Percentiles rank a stretch among this genome's conserved stretches.
Evolutionary conservation across 2,888 invertebrate genomes (phyloP).

Genomic region (Drosophila kuntzei): DNA sequence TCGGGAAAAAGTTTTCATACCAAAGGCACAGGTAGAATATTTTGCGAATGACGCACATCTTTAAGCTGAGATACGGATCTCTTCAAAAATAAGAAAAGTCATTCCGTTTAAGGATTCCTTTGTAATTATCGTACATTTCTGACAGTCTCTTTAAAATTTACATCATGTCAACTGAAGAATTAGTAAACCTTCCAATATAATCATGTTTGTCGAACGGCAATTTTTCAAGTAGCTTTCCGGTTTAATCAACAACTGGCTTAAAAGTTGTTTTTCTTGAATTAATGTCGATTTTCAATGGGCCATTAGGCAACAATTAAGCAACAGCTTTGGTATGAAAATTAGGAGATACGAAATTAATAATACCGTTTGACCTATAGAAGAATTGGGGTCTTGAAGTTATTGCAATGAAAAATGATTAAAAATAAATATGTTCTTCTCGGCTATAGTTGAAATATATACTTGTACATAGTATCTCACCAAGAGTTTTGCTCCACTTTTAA

Average conservation of each 20-base stretch:
- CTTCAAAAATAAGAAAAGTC: constrained; percentile 1
- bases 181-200: not conserved
- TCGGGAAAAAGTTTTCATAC: constrained; percentile 11
- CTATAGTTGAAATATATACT: not conserved
- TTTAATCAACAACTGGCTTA: constrained; percentile 25
- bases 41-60: constrained; percentile 32
- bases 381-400: constrained; percentile 6
- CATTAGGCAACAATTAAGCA: constrained; percentile 51
- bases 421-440: not conserved
- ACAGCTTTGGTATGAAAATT: constrained; percentile 38
- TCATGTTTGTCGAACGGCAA: constrained; percentile 1
- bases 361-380: constrained; percentile 43
- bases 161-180: constrained; percentile 13
- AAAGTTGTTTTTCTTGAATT: constrained; percentile 51
- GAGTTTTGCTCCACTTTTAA: constrained; percentile 19
- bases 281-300: constrained; percentile 28
- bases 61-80: constrained; percentile 23
- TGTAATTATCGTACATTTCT: constrained; percentile 6
- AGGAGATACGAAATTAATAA: constrained; percentile 29
- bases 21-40: constrained; percentile 39
- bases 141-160: constrained; percentile 5
- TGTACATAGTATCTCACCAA: not conserved
- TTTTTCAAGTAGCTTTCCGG: constrained; percentile 31
- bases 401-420: not conserved
- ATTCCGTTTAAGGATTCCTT: constrained; percentile 3